Evolutionary conservation across 2,888 invertebrate genomes (phyloP).

Genomic region (Artemia sinica): DNA sequence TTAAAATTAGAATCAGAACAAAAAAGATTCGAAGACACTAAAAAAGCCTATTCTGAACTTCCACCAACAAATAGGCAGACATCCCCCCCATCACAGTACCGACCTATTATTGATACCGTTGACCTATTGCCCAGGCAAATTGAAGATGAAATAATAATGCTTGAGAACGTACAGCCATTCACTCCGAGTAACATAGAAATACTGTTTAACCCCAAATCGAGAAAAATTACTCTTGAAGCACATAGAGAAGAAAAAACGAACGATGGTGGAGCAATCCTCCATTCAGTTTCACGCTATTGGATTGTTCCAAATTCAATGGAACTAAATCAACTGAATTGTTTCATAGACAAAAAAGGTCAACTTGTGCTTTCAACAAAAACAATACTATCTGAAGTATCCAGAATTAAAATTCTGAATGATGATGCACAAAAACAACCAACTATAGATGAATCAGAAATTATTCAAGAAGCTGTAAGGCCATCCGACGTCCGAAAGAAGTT

Average conservation of each 20-base stretch:
- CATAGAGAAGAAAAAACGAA: constrained; percentile 7
- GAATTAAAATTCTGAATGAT: background rate
- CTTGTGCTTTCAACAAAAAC: background rate
- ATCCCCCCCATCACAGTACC: constrained; percentile 12
- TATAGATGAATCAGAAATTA: constrained; percentile 5
- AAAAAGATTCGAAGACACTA: no score
- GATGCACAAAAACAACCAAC: background rate
- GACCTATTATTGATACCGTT: background rate
- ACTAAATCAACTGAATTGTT: background rate
- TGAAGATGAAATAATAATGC: constrained; percentile 9
- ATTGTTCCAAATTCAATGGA: constrained; percentile 1
- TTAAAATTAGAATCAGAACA: no score
- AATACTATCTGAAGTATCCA: background rate
- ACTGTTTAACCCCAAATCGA: background rate
- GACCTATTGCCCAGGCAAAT: background rate
- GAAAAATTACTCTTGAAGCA: constrained; percentile 8
- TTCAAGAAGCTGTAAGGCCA: background rate
- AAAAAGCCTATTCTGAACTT: no score
- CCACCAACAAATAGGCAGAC: background rate
- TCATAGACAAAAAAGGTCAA: constrained; percentile 3
- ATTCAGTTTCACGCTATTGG: constrained; percentile 7
- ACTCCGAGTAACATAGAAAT: constrained; percentile 4
- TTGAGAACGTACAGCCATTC: constrained; percentile 12
- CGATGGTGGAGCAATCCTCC: constrained; percentile 7
- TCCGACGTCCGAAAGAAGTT: constrained; percentile 9